These are phyloP conservation scores for Nerophis lumbriciformis DNA, from an alignment of 2,113 vertebrate species.

Conservation along the genomic window DNA sequence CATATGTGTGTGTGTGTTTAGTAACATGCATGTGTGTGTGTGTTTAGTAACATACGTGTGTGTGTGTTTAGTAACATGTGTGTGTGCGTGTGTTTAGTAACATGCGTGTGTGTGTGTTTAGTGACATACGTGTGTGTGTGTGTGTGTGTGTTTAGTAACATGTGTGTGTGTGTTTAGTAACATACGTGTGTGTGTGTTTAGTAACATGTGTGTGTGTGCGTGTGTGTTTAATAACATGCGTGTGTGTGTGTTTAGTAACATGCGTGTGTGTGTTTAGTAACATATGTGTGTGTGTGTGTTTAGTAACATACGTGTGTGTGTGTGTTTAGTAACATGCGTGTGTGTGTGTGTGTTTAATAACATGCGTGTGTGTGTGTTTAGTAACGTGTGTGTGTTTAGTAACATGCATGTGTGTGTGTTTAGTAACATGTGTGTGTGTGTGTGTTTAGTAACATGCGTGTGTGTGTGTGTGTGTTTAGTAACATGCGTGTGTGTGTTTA, in stretches of 20 bases:
- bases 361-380: not conserved
- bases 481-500: no score
- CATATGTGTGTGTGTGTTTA: no score
- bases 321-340: conserved; percentile 4
- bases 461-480: no score
- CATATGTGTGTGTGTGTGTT: not conserved
- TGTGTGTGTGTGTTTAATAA: not conserved
- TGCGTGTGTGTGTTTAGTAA: no score
- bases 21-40: no score
- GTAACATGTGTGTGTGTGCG: no score
- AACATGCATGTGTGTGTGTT: not conserved
- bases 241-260: no score
- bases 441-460: not conserved
- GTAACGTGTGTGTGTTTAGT: conserved; percentile 14
- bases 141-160: conserved; percentile 10
- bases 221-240: no score
- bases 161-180: not conserved
- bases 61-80: no score
- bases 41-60: no score
- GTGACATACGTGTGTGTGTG: not conserved
- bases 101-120: not conserved
- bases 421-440: conserved; percentile 2
- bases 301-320: not conserved
- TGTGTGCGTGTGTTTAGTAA: conserved; percentile 6
- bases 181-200: not conserved